phyloP scores from a whole-genome alignment of 2,113 vertebrate species.

The Phalacrocorax pelagicus region DNA sequence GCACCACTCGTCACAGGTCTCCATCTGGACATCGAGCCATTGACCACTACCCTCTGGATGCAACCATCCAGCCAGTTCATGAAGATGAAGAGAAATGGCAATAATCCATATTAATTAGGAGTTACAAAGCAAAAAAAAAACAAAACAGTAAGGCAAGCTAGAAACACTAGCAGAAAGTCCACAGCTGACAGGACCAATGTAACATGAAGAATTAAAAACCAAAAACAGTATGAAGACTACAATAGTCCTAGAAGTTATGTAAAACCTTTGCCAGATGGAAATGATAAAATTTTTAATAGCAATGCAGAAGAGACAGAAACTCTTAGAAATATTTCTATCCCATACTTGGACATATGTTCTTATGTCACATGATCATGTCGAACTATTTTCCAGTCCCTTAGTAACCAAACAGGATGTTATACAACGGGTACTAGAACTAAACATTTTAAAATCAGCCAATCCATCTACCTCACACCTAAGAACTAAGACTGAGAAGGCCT shows the following conservation, averaged over 20 bases:
- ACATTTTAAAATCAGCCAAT: neutral
- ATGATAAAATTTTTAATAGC: neutral
- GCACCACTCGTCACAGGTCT: too few relatives aligned
- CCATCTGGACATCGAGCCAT: too few relatives aligned
- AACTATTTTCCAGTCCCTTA: neutral
- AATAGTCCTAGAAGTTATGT: neutral
- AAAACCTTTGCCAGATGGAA: neutral
- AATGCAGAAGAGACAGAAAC: neutral
- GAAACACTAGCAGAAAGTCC: neutral
- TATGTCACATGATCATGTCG: neutral
- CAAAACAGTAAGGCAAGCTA: neutral
- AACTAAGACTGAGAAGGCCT: neutral
- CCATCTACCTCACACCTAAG: neutral
- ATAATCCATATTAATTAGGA: neutral
- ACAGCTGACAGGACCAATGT: neutral
- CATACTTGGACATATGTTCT: constrained; percentile 7
- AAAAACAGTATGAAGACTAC: neutral
- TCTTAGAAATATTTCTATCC: neutral
- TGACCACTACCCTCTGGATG: too few relatives aligned
- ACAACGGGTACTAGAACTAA: constrained; percentile 9
- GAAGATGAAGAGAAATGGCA: neutral
- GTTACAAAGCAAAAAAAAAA: neutral
- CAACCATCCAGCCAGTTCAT: neutral
- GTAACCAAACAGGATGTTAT: neutral
- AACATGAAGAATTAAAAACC: neutral